Percentiles rank a stretch among this genome's conserved stretches.
Conservation (phyloP, 2,113 vertebrate species). For the Passerina amoena region DNA sequence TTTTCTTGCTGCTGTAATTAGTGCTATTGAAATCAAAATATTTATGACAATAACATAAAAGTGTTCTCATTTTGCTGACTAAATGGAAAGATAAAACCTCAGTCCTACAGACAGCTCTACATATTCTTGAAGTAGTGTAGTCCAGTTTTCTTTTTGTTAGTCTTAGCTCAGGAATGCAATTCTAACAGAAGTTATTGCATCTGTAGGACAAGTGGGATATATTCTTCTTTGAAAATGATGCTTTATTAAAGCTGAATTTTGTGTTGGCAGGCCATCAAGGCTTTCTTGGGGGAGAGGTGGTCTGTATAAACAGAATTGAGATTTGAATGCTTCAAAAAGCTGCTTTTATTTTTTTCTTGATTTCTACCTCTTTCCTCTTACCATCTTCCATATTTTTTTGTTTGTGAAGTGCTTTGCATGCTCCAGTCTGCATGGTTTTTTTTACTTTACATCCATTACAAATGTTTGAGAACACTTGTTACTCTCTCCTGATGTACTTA, state of each 20-base stretch:
- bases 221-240: not conserved
- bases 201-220: not conserved
- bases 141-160: not conserved
- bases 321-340: conserved; percentile 48
- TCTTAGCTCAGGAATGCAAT: not conserved
- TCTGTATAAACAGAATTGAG: not conserved
- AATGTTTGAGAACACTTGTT: not conserved
- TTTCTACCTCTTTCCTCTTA: not conserved
- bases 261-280: not conserved
- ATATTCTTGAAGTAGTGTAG: not conserved
- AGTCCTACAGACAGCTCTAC: not conserved
- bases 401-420: conserved; percentile 26
- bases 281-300: not conserved
- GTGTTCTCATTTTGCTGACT: not conserved
- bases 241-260: not conserved
- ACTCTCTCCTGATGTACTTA: not conserved
- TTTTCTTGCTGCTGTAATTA: not conserved
- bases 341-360: conserved; percentile 30
- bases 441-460: not conserved
- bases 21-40: not conserved
- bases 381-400: not conserved
- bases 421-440: not conserved
- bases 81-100: not conserved
- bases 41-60: not conserved
- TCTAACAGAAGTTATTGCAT: not conserved